These are phyloP conservation scores for Thrips palmi DNA, from an alignment of 1,140 invertebrate genomes.

Conservation along the genomic window DNA sequence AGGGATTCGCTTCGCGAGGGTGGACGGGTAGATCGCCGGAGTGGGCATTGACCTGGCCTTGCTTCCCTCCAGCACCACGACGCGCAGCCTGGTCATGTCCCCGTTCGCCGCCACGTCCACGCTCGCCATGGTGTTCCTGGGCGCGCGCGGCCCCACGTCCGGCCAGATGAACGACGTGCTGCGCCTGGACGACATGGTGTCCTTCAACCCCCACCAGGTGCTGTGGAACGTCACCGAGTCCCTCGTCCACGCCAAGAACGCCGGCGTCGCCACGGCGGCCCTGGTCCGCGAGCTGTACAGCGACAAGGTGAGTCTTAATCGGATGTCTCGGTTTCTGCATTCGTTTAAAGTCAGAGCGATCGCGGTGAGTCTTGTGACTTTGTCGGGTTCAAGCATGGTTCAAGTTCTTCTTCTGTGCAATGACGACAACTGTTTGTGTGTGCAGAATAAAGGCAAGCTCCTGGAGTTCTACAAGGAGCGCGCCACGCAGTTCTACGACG, in stretches of 20 bases:
- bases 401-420: too few species aligned
- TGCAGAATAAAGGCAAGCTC: conserved; percentile 45
- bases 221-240: conserved; percentile 68
- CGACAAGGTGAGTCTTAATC: conserved; percentile 35
- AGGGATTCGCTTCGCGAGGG: too few species aligned
- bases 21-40: too few species aligned
- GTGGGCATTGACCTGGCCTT: too few species aligned
- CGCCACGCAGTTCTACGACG: conserved; percentile 66
- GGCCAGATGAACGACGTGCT: conserved; percentile 77
- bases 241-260: conserved; percentile 34
- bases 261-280: conserved; percentile 50
- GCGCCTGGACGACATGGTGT: conserved; percentile 66
- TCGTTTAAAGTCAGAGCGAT: too few species aligned
- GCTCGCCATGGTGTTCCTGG: conserved; percentile 73
- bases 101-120: conserved; percentile 69
- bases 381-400: too few species aligned
- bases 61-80: too few species aligned
- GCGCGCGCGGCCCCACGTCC: conserved; percentile 67
- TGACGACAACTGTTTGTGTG: conserved; percentile 6
- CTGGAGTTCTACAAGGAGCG: conserved; percentile 71
- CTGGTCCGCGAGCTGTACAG: conserved; percentile 62
- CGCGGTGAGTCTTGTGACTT: too few species aligned
- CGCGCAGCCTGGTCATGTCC: conserved; percentile 60
- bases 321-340: too few species aligned
- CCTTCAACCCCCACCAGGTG: conserved; percentile 70